Percentiles rank a stretch among this genome's conserved stretches.
These are phyloP conservation scores for Reinhardtius hippoglossoides DNA, from an alignment of 2,113 vertebrate species.

Conservation along the genomic window DNA sequence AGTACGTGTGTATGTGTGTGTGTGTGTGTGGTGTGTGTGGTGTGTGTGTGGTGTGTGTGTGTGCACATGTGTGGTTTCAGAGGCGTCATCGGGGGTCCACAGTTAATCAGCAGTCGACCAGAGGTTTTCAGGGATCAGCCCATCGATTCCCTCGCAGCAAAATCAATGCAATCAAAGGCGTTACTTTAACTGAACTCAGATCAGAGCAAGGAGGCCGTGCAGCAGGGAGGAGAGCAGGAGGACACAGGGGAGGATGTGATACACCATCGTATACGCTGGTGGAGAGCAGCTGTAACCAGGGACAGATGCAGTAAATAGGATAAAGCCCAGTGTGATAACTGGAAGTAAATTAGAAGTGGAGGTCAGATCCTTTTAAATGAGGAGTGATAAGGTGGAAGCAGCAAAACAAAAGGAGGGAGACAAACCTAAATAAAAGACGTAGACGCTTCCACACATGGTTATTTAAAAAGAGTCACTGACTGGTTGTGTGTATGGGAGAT, in stretches of 20 bases:
- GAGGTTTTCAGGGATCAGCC: slow-evolving; percentile 65
- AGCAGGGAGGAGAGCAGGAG: slow-evolving; percentile 12
- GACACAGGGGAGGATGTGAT: slow-evolving; percentile 19
- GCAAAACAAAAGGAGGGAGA: not conserved
- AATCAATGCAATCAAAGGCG: slow-evolving; percentile 79
- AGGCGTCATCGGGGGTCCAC: slow-evolving; percentile 52
- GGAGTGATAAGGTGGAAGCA: not conserved
- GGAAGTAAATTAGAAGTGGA: not conserved
- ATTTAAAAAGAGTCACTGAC: not conserved
- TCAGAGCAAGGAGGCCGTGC: slow-evolving; percentile 52
- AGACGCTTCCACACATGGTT: not conserved
- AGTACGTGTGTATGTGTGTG: not conserved
- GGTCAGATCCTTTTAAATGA: not conserved
- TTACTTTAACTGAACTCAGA: slow-evolving; percentile 70
- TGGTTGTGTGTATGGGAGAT: too few relatives aligned
- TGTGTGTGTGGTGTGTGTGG: too few relatives aligned
- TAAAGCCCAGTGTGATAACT: not conserved
- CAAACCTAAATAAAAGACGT: not conserved
- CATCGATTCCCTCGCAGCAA: slow-evolving; percentile 71
- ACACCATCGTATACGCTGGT: not conserved
- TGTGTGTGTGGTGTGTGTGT: not conserved
- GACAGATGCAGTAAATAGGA: not conserved
- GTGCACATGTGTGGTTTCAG: slow-evolving; percentile 26
- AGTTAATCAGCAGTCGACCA: slow-evolving; percentile 74
- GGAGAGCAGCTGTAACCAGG: not conserved